These are phyloP conservation scores for Myiozetetes cayanensis DNA, from an alignment of 2,113 vertebrate species.

Conservation along the genomic window DNA sequence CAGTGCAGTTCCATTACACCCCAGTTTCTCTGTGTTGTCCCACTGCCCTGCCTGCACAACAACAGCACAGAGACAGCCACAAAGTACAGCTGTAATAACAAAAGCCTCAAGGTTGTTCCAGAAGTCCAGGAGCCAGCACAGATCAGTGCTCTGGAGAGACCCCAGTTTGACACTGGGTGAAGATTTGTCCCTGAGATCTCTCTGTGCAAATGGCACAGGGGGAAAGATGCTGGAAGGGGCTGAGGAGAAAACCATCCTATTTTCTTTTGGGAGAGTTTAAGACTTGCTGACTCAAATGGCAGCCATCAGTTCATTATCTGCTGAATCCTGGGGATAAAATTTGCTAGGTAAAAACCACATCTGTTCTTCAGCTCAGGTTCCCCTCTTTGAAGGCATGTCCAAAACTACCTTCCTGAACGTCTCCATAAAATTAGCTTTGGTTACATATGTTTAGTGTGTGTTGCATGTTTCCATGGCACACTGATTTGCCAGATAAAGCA, in stretches of 20 bases:
- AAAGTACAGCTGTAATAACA: constrained; percentile 26
- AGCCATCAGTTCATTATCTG: not conserved
- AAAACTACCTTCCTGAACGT: constrained; percentile 35
- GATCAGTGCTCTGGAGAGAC: not conserved
- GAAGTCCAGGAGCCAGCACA: not conserved
- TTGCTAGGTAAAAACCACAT: constrained; percentile 8
- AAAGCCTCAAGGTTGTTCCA: not conserved
- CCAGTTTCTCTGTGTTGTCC: not conserved
- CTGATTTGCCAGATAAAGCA: constrained; percentile 55
- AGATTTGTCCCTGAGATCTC: not conserved
- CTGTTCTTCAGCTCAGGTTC: constrained; percentile 30
- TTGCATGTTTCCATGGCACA: constrained; percentile 48
- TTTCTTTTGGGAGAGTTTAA: constrained; percentile 10
- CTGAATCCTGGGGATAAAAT: not conserved
- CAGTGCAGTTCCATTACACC: not conserved
- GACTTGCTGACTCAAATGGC: constrained; percentile 12
- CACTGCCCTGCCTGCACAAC: not conserved
- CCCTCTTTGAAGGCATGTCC: constrained; percentile 22
- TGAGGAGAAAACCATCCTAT: not conserved
- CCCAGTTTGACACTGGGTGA: not conserved
- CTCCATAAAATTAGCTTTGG: constrained; percentile 40
- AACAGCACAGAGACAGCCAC: not conserved
- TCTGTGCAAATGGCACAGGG: not conserved
- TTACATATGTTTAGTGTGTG: constrained; percentile 54
- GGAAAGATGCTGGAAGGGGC: not conserved